These are phyloP conservation scores for Cricetomys ansorgei DNA, from an alignment of 2,113 vertebrate species.

Conservation along the genomic window DNA sequence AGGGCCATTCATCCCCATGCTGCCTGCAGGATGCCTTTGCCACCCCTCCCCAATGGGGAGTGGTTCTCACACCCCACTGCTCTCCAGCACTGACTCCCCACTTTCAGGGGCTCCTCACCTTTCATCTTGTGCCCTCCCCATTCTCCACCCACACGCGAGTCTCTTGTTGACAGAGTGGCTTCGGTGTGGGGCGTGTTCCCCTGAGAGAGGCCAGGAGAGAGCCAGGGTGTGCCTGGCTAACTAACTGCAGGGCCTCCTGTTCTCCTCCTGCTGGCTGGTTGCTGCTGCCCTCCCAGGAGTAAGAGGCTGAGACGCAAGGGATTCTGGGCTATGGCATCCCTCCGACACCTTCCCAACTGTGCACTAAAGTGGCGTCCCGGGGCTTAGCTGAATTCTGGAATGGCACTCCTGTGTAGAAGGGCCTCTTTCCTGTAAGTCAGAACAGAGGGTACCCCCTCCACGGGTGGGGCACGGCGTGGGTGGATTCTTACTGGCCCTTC, in stretches of 20 bases:
- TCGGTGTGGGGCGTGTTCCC: background rate
- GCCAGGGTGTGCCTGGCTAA: background rate
- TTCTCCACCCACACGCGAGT: background rate
- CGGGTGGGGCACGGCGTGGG: background rate
- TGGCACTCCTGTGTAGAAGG: background rate
- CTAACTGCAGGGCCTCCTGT: background rate
- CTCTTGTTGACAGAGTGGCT: background rate
- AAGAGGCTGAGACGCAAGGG: background rate
- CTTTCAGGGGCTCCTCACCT: background rate
- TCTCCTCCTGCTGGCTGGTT: background rate
- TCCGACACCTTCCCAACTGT: background rate
- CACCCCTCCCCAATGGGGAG: rapidly evolving
- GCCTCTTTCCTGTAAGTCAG: background rate
- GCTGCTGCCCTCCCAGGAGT: background rate
- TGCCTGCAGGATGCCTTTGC: background rate
- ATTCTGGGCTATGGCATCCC: background rate
- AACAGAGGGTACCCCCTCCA: no score
- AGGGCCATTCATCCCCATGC: background rate
- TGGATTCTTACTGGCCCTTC: background rate
- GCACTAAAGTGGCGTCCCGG: background rate
- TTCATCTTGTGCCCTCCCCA: background rate
- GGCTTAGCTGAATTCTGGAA: background rate
- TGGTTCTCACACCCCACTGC: background rate
- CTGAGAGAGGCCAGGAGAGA: background rate
- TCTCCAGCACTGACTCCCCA: background rate